These are phyloP conservation scores for Tinea trinotella DNA, from an alignment of 2,888 invertebrate genomes.

Conservation along the genomic window DNA sequence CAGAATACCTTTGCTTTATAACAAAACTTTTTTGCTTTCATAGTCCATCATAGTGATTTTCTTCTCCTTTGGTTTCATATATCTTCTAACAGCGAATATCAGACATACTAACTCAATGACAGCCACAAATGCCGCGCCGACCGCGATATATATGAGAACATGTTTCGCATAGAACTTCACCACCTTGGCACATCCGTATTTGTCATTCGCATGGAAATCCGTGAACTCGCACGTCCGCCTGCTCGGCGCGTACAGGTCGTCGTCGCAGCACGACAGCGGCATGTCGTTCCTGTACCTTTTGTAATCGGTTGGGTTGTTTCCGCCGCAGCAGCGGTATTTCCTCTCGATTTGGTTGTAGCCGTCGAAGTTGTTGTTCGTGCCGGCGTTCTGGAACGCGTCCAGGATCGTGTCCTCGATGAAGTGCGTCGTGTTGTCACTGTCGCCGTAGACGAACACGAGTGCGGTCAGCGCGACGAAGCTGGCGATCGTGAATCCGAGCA, in stretches of 20 bases:
- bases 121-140: constrained; percentile 40
- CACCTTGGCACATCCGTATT: constrained; percentile 53
- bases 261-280: constrained; percentile 55
- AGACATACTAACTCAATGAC: constrained; percentile 42
- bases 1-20: no score
- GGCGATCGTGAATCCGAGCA: constrained; percentile 37
- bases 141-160: constrained; percentile 43
- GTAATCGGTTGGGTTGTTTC: constrained; percentile 54
- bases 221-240: background rate
- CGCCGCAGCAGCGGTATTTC: constrained; percentile 57
- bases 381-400: constrained; percentile 51
- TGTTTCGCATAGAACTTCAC: constrained; percentile 50
- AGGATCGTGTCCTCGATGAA: constrained; percentile 56
- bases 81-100: constrained; percentile 30
- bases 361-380: constrained; percentile 37
- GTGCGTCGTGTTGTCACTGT: constrained; percentile 42
- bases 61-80: background rate
- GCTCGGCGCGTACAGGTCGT: background rate
- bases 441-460: constrained; percentile 47
- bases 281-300: constrained; percentile 50
- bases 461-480: constrained; percentile 37
- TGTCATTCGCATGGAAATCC: constrained; percentile 47
- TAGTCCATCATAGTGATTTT: background rate
- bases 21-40: constrained; percentile 12
- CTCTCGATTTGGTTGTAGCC: constrained; percentile 47